Base-by-base conservation (phyloP, 2,113 vertebrate species). In the Rafetus swinhoei region DNA sequence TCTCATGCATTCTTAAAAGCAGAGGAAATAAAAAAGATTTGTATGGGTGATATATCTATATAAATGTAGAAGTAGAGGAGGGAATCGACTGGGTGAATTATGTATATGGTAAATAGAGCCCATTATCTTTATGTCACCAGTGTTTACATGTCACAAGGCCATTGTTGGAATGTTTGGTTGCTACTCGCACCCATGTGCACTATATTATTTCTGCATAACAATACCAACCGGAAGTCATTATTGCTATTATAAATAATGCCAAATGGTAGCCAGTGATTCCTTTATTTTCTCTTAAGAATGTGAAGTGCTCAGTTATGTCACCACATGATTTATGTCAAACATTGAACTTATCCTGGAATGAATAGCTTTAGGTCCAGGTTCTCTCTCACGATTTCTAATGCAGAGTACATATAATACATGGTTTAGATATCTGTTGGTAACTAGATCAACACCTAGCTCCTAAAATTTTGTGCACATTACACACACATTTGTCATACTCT, bases 291-390 rank as follows among this genome's bases (percentile, higher is more conserved):
- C 82, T 1, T 54, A 60, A 65, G 45, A 5, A 7, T 1, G 0
- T 1, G 74, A 45, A 16, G 0, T 52, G 7, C 4, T 45, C 2
- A 7, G 81, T 60, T 87, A 35, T 72, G 12, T 54, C 55, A 72
- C 39, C 76, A 54, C 19, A 10, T 39, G 2, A 1, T 88, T 59
- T 27, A 88, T 1, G 3, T 12, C 9, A 83, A 85, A 4, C 0
- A 0, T 54, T 1, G 1, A 19, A 45, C 53, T 53, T 79, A 56
- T 32, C 13, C 29, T 52, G 4, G 1, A 84, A 2, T 1, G 32
- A 25, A 2, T 0, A 1, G 3, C 4, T 72, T 90, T 87, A 90
- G 19, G 52, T 1, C 2, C 24, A 7, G 15, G 2, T 12, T 1
- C 21, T 45, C 6, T 45, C 39, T 35, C 87, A 32, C 1, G 5